phyloP scores from a whole-genome alignment of 1,140 invertebrate genomes.

The Polyergus mexicanus region DNA sequence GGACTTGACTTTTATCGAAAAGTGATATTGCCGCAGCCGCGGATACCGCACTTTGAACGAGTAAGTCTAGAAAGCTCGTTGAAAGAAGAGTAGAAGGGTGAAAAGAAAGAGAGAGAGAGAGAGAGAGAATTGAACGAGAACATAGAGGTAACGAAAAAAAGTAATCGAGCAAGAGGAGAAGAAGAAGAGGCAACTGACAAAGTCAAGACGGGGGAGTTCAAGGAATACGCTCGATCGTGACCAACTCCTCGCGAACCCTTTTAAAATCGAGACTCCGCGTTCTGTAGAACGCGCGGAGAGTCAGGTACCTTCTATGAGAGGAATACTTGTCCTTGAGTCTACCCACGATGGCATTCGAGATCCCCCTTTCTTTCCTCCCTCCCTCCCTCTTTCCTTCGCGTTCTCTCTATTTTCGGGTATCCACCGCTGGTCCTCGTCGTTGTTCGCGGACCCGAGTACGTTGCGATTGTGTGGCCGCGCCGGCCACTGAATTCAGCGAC shows the following conservation, averaged over 20 bases:
- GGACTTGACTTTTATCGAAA: constrained; percentile 74
- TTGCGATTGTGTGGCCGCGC: constrained; percentile 67
- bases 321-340: constrained; percentile 57
- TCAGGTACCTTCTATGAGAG: constrained; percentile 21
- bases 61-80: constrained; percentile 54
- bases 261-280: constrained; percentile 58
- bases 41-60: constrained; percentile 61
- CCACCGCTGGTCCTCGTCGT: constrained; percentile 19
- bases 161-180: background rate
- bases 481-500: constrained; percentile 78
- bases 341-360: background rate
- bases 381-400: background rate
- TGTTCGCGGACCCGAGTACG: constrained; percentile 39
- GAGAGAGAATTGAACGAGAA: background rate
- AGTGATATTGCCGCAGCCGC: constrained; percentile 71
- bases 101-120: background rate
- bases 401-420: constrained; percentile 57
- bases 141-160: too few species aligned
- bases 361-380: background rate
- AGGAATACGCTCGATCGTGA: constrained; percentile 59
- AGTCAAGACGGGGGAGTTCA: constrained; percentile 41
- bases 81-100: constrained; percentile 8
- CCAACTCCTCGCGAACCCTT: constrained; percentile 53
- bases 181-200: constrained; percentile 3
- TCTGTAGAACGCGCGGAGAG: background rate